phyloP scores from a whole-genome alignment of 2,113 vertebrate species.

The Rutilus rutilus region DNA sequence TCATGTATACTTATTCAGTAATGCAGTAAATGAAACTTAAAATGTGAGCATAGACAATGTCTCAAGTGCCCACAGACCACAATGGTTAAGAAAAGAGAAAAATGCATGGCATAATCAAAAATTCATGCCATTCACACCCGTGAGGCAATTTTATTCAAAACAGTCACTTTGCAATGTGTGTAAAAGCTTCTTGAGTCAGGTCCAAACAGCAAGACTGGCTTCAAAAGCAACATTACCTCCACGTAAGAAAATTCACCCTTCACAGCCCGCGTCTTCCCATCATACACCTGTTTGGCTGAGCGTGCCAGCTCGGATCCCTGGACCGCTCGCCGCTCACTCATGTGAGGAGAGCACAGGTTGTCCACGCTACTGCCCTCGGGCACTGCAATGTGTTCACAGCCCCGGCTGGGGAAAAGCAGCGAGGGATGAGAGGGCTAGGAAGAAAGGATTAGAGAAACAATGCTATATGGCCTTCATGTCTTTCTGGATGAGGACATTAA shows the following conservation, averaged over 20 bases:
- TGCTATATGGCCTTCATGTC: conserved; percentile 67
- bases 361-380: conserved; percentile 77
- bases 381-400: conserved; percentile 80
- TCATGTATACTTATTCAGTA: neutral
- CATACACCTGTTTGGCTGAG: conserved; percentile 81
- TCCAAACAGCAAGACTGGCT: conserved; percentile 68
- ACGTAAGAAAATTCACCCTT: conserved; percentile 76
- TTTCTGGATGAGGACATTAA: conserved; percentile 20
- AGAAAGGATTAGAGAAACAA: conserved; percentile 72
- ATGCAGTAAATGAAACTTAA: neutral
- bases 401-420: conserved; percentile 62
- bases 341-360: conserved; percentile 80
- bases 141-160: conserved; percentile 26
- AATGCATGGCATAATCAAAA: conserved; percentile 16
- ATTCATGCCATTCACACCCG: neutral
- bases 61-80: neutral
- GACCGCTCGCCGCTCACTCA: conserved; percentile 76
- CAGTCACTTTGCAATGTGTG: conserved; percentile 55
- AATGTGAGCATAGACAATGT: neutral
- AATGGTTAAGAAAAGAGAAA: neutral
- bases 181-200: conserved; percentile 70
- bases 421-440: conserved; percentile 23
- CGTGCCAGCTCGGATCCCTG: conserved; percentile 75
- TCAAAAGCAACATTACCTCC: conserved; percentile 73
- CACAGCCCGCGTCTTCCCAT: conserved; percentile 77